phyloP scores from a whole-genome alignment of 2,113 vertebrate genomes.

The Terrapene triunguis region DNA sequence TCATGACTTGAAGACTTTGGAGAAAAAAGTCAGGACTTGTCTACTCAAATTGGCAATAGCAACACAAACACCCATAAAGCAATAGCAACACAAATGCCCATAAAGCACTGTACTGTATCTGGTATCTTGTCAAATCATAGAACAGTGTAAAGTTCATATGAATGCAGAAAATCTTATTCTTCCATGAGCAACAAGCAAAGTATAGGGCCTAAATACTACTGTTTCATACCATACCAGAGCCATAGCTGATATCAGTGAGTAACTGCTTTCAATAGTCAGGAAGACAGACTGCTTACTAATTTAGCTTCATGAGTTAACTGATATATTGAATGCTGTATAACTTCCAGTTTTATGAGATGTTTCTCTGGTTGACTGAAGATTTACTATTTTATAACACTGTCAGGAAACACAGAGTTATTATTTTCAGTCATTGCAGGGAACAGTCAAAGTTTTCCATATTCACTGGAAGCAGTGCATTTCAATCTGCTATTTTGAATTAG shows the following conservation, averaged over 20 bases:
- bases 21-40: neutral
- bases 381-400: neutral
- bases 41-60: neutral
- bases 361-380: neutral
- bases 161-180: neutral
- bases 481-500: too few species aligned
- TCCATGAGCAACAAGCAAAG: neutral
- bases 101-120: neutral
- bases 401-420: neutral
- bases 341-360: neutral
- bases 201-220: neutral
- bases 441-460: too few species aligned
- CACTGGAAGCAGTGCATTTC: too few species aligned
- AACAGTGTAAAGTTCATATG: neutral
- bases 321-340: neutral
- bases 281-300: neutral
- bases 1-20: neutral
- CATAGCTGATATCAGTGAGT: neutral
- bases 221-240: neutral
- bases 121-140: neutral
- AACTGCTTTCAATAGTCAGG: neutral
- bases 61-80: too few species aligned
- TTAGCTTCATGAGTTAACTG: neutral
- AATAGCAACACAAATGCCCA: neutral
- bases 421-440: too few species aligned